Conservation (phyloP, 1,140 invertebrate species). For the Pseudoatta argentina region DNA sequence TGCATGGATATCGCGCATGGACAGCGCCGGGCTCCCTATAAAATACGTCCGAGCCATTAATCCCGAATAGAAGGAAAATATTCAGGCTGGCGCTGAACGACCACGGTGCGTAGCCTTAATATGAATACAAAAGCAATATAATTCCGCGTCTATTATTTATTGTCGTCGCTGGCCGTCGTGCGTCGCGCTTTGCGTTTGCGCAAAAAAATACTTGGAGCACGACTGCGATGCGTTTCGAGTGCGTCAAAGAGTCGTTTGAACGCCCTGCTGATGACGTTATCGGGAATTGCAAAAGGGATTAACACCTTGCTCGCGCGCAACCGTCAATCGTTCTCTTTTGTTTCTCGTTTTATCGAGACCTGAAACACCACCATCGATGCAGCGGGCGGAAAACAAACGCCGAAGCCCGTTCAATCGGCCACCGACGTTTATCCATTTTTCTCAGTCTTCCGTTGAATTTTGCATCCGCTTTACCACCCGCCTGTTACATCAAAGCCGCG, state of each 20-base stretch:
- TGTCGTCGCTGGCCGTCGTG: slow-evolving; percentile 71
- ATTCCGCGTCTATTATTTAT: slow-evolving; percentile 85
- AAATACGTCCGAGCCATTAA: slow-evolving; percentile 86
- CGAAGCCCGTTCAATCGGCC: slow-evolving; percentile 60
- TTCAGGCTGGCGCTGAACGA: slow-evolving; percentile 83
- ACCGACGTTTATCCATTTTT: slow-evolving; percentile 68
- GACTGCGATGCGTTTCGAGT: slow-evolving; percentile 66
- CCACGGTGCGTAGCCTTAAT: slow-evolving; percentile 81
- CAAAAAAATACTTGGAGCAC: slow-evolving; percentile 63
- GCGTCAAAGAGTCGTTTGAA: slow-evolving; percentile 76
- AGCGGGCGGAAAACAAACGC: slow-evolving; percentile 66
- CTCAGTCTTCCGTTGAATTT: slow-evolving; percentile 66
- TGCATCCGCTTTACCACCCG: slow-evolving; percentile 41
- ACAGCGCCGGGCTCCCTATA: slow-evolving; percentile 80
- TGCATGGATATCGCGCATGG: slow-evolving; percentile 77
- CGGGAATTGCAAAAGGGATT: slow-evolving; percentile 77
- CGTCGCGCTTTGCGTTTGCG: slow-evolving; percentile 58
- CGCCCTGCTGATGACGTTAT: slow-evolving; percentile 66
- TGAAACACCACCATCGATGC: slow-evolving; percentile 12
- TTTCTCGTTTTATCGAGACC: slow-evolving; percentile 65
- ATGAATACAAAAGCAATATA: slow-evolving; percentile 85
- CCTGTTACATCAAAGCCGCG: slow-evolving; percentile 69
- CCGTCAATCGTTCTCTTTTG: slow-evolving; percentile 67
- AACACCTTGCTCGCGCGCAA: slow-evolving; percentile 72
- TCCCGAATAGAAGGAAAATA: slow-evolving; percentile 86